Conservation (phyloP, 2,888 invertebrate genomes). For the Dinocampus coccinellae region DNA sequence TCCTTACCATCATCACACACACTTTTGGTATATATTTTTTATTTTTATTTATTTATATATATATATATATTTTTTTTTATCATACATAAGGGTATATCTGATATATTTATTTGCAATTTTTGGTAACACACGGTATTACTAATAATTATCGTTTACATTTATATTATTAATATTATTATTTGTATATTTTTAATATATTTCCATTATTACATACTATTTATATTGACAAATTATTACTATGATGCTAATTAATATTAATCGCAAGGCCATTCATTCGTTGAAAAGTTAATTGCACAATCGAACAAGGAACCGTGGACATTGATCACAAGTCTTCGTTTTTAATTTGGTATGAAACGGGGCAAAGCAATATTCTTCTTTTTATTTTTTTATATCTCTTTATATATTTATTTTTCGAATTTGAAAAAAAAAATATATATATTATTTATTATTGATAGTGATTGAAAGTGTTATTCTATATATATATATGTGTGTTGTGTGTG, state of each 20-base stretch:
- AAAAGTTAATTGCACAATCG: constrained; percentile 66
- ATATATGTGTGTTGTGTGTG: not conserved
- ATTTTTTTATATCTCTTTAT: not conserved
- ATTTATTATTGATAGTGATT: no score
- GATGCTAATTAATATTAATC: constrained; percentile 67
- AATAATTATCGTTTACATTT: no score
- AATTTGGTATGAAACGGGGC: constrained; percentile 32
- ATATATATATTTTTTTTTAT: constrained; percentile 16
- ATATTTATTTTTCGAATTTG: not conserved
- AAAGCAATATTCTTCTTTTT: constrained; percentile 12
- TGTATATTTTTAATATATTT: no score
- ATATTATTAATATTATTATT: no score
- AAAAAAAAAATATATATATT: no score
- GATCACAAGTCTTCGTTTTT: constrained; percentile 56
- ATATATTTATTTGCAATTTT: no score
- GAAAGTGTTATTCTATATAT: no score
- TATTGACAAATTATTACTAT: constrained; percentile 65
- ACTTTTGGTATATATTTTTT: no score
- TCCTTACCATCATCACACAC: no score
- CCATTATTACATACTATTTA: constrained; percentile 59
- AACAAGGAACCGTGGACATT: constrained; percentile 61
- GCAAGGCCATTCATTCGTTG: constrained; percentile 67
- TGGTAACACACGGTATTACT: no score
- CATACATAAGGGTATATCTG: no score
- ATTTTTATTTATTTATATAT: not conserved